A percentile compares a stretch with the other conserved stretches of the same genome.
These are phyloP conservation scores for Leptobrachium leishanense DNA, from an alignment of 2,113 vertebrate genomes.

Conservation along the genomic window DNA sequence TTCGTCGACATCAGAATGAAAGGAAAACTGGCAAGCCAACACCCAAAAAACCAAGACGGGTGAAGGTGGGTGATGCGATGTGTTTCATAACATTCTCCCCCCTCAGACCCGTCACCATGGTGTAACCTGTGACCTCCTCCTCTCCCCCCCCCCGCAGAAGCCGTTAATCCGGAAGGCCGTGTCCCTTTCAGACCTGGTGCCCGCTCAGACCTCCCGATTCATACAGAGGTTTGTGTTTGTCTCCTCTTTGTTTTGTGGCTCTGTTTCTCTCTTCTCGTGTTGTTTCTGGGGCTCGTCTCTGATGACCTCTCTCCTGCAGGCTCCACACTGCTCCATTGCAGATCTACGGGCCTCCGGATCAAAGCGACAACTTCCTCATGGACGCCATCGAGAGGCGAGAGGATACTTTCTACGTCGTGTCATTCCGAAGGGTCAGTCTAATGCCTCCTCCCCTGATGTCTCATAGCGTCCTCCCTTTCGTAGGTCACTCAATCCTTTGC, in stretches of 20 bases:
- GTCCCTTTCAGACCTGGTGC: conserved; percentile 25
- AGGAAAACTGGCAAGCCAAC: conserved; percentile 74
- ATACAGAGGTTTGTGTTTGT: conserved; percentile 12
- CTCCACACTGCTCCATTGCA: conserved; percentile 74
- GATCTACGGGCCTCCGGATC: conserved; percentile 79
- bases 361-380: conserved; percentile 82
- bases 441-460: not conserved
- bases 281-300: not conserved
- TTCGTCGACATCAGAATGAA: conserved; percentile 81
- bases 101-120: not conserved
- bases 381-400: conserved; percentile 86
- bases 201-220: conserved; percentile 20
- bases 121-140: conserved; percentile 8
- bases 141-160: conserved; percentile 45
- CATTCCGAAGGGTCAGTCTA: conserved; percentile 80
- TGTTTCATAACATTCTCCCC: not conserved
- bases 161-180: conserved; percentile 32
- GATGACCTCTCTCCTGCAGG: conserved; percentile 28
- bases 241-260: not conserved
- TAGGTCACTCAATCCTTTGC: not conserved
- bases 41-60: conserved; percentile 61
- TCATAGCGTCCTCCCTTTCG: not conserved
- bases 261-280: not conserved
- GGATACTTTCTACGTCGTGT: conserved; percentile 90
- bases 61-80: not conserved